phyloP scores from a whole-genome alignment of 2,888 invertebrate genomes.

The Hyppa rectilinea region DNA sequence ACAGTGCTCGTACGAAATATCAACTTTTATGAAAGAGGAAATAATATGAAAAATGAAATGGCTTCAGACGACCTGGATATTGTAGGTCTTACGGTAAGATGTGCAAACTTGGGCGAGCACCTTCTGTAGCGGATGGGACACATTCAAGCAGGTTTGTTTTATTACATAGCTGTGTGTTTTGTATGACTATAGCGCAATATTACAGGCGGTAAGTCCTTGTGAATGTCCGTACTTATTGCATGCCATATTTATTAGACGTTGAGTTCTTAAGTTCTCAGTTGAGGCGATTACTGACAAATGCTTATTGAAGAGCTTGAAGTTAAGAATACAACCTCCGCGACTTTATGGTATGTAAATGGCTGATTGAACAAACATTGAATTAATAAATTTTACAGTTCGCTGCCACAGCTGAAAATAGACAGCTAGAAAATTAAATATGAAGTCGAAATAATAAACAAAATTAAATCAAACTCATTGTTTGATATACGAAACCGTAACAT shows the following conservation, averaged over 20 bases:
- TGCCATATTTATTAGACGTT: neutral
- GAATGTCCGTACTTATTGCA: neutral
- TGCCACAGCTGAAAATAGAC: too few relatives aligned
- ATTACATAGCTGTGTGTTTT: slow-evolving; percentile 31
- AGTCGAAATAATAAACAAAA: too few relatives aligned
- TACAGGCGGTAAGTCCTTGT: slow-evolving; percentile 20
- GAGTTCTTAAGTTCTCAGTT: neutral
- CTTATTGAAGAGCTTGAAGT: neutral
- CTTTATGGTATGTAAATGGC: too few relatives aligned
- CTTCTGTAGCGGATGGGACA: slow-evolving; percentile 65
- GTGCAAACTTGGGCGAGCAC: slow-evolving; percentile 57
- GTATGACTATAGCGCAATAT: slow-evolving; percentile 24
- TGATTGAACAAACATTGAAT: too few relatives aligned
- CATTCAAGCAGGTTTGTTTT: slow-evolving; percentile 55
- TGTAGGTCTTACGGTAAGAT: slow-evolving; percentile 57
- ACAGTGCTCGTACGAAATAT: slow-evolving; percentile 70
- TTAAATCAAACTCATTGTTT: too few relatives aligned
- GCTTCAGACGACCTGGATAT: slow-evolving; percentile 73
- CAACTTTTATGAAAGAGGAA: slow-evolving; percentile 75
- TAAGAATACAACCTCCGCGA: too few relatives aligned
- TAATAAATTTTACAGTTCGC: too few relatives aligned
- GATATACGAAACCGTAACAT: too few relatives aligned
- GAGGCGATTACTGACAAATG: neutral
- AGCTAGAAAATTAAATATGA: too few relatives aligned
- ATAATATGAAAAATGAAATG: slow-evolving; percentile 78